A percentile compares a stretch with the other conserved stretches of the same genome.
Conservation (phyloP, 2,888 invertebrate species). For the Polydrusus tereticollis region DNA sequence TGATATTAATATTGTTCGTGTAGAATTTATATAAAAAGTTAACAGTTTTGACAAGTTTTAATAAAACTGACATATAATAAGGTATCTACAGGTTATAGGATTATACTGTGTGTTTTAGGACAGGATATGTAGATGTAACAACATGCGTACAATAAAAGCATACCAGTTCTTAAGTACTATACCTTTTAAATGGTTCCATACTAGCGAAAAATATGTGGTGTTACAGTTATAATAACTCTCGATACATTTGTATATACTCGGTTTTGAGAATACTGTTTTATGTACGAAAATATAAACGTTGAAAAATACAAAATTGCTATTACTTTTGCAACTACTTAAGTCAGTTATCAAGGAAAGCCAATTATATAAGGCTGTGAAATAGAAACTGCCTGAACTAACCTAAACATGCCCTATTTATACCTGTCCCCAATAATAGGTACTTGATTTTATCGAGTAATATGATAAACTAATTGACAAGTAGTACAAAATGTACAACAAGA, state of each 20-base stretch:
- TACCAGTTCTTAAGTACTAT: too few relatives aligned
- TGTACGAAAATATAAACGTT: constrained; percentile 8
- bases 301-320: not conserved
- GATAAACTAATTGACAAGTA: too few relatives aligned
- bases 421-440: too few relatives aligned
- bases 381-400: too few relatives aligned
- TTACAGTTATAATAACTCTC: not conserved
- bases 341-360: too few relatives aligned
- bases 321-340: not conserved
- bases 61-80: not conserved
- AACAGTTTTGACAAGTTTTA: not conserved
- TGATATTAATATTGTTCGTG: not conserved
- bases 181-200: too few relatives aligned
- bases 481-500: too few relatives aligned
- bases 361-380: too few relatives aligned
- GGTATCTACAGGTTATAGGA: not conserved
- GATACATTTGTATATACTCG: not conserved
- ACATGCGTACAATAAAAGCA: not conserved
- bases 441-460: too few relatives aligned
- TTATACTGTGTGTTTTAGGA: constrained; percentile 9
- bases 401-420: too few relatives aligned
- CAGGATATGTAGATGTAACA: not conserved
- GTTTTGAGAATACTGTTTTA: not conserved
- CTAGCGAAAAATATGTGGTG: constrained; percentile 2
- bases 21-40: not conserved